Evolutionary conservation across 2,888 invertebrate genomes (phyloP), one percentile per base, ranked within the genome.

Genomic region (Nymphalis urticae): DNA sequence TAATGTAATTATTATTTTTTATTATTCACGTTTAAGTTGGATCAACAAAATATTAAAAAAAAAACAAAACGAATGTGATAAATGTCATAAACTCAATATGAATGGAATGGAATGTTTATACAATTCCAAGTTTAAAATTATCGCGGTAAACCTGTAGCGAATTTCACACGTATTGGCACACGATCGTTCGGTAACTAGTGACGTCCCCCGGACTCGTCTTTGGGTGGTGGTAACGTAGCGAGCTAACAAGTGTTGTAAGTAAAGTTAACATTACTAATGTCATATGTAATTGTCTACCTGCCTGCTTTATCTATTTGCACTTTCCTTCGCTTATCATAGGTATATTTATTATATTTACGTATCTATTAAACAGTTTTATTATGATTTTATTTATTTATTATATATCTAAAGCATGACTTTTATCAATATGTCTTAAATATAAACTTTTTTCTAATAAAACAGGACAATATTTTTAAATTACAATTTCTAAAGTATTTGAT

Each of bases 201-300:
- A 74, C 77, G 85, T 81, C 80, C 74, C 80, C 76, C 76, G 80
- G 81, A 76, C 76, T 76, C 77, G 79, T 78, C 75, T 79, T 82
- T 85, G 82, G 92, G 92, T 91, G 90, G 85, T 89, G 92, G 90
- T 89, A 74, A 82, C 81, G 90, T 89, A 74, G 82, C 81, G 82
- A 80, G 75, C 85, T 89, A 88, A 88, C 88, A 84, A 56, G 54
- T 80, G 83, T 88, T 90, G 91, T 92, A 92, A 92, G 91, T 92
- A 92, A 88, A 84, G 76, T 85, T 86, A 86, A 84, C 82, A 80
- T 82, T 89, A 89, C 89, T 91, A 90, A 89, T 90, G 80, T 83
- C 54, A 17, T 71, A 64, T 71, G 70, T 73, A 64, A 16, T 56
- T 74, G 58, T 74, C 73, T 75, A 73, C 76, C 74, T 79, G 75